These are phyloP conservation scores for Ascidia mentula DNA, from an alignment of 23 tunicate species.

Conservation along the genomic window DNA sequence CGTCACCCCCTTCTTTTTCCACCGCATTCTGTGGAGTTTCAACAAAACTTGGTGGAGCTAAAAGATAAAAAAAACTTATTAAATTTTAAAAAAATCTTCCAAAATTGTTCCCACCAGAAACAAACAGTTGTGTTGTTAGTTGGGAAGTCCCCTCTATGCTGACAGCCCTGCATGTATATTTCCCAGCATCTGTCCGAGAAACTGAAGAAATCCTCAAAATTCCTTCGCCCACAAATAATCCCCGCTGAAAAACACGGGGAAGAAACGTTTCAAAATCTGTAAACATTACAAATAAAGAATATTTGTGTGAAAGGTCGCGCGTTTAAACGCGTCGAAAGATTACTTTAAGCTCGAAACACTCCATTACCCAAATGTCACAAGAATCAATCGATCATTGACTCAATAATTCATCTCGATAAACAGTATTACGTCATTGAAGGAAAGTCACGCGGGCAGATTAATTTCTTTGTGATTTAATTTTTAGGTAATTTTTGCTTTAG, in stretches of 20 bases:
- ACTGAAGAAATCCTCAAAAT: slow-evolving; percentile 34
- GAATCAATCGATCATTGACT: too few relatives aligned
- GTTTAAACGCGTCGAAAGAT: too few relatives aligned
- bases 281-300: too few relatives aligned
- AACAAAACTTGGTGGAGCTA: slow-evolving; percentile 45
- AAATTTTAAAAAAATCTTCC: not conserved
- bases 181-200: slow-evolving; percentile 40
- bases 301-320: too few relatives aligned
- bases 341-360: too few relatives aligned
- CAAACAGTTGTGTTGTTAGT: slow-evolving; percentile 64
- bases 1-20: slow-evolving; percentile 32
- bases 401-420: too few relatives aligned
- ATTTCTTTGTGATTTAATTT: too few relatives aligned
- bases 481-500: too few relatives aligned
- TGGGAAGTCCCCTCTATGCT: slow-evolving; percentile 54
- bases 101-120: slow-evolving; percentile 43
- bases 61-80: too few relatives aligned
- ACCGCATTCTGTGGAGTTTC: slow-evolving; percentile 25
- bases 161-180: slow-evolving; percentile 59
- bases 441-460: too few relatives aligned
- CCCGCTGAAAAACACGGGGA: slow-evolving; percentile 39
- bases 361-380: too few relatives aligned
- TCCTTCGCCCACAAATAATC: slow-evolving; percentile 36
- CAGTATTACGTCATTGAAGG: too few relatives aligned
- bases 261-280: not conserved